A percentile compares a stretch with the other conserved stretches of the same genome.
Evolutionary conservation across 2,113 vertebrate genomes (phyloP).

Genomic region (Galbula dea): DNA sequence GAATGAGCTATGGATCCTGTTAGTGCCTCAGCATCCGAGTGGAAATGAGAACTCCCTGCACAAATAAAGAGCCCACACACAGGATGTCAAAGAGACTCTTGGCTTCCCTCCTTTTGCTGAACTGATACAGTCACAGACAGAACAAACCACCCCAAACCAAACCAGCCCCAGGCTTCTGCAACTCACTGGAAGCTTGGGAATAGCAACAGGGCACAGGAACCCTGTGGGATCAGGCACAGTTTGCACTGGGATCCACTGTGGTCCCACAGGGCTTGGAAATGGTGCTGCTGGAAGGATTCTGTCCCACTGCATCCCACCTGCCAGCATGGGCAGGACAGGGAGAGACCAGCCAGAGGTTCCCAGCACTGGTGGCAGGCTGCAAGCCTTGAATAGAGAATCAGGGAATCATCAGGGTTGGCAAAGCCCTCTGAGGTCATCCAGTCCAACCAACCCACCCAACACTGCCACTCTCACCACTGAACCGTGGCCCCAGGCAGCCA

Average conservation of each 20-base stretch:
- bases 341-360: no score
- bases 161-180: neutral
- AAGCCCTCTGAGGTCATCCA: no score
- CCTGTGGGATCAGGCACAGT: rapidly evolving
- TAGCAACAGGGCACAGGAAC: neutral
- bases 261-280: neutral
- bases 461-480: no score
- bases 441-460: no score
- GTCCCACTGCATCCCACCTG: rapidly evolving
- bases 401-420: no score
- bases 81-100: neutral
- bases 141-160: neutral
- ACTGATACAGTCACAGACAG: neutral
- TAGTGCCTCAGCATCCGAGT: neutral
- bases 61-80: neutral
- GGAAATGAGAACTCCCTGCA: neutral
- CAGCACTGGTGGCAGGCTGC: no score
- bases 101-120: neutral
- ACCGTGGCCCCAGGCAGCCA: no score
- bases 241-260: rapidly evolving
- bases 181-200: neutral
- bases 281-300: rapidly evolving
- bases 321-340: neutral
- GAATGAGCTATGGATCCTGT: rapidly evolving
- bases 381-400: no score